Conservation (phyloP, 2,113 vertebrate genomes). For the Psilopsiagon aurifrons region DNA sequence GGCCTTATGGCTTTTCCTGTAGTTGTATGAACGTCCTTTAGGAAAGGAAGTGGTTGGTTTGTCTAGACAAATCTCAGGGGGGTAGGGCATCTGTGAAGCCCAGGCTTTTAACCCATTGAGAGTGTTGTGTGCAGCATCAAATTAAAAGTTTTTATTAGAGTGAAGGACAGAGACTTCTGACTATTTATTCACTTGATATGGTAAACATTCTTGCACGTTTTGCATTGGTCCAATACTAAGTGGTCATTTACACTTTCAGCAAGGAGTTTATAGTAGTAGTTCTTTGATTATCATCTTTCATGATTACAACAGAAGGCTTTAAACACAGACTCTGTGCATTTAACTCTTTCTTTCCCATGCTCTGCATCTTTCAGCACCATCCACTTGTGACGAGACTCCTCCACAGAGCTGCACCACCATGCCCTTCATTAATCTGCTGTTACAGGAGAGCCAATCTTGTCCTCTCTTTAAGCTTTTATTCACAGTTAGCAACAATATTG, state of each 20-base stretch:
- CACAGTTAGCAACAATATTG: not conserved
- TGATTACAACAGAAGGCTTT: not conserved
- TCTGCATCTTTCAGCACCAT: not conserved
- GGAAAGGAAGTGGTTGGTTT: slow-evolving; percentile 41
- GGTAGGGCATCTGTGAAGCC: not conserved
- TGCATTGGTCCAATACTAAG: not conserved
- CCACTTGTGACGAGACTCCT: not conserved
- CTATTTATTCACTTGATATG: not conserved
- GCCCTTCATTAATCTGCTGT: not conserved
- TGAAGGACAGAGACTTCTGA: not conserved
- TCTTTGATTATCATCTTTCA: not conserved
- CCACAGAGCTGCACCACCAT: not conserved
- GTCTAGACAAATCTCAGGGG: not conserved
- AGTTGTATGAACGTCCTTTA: not conserved
- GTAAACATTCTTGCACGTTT: not conserved
- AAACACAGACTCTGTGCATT: not conserved
- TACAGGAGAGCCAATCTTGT: not conserved
- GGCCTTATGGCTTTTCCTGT: not conserved
- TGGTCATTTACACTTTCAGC: not conserved
- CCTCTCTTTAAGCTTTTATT: not conserved
- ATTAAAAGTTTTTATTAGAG: not conserved
- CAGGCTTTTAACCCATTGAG: not conserved
- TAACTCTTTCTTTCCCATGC: not conserved
- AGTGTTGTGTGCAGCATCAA: not conserved
- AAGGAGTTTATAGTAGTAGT: not conserved